Percentiles rank a stretch among this genome's conserved stretches.
Conservation (phyloP, 2,113 vertebrate genomes). For the Sarotherodon lohbergeri region DNA sequence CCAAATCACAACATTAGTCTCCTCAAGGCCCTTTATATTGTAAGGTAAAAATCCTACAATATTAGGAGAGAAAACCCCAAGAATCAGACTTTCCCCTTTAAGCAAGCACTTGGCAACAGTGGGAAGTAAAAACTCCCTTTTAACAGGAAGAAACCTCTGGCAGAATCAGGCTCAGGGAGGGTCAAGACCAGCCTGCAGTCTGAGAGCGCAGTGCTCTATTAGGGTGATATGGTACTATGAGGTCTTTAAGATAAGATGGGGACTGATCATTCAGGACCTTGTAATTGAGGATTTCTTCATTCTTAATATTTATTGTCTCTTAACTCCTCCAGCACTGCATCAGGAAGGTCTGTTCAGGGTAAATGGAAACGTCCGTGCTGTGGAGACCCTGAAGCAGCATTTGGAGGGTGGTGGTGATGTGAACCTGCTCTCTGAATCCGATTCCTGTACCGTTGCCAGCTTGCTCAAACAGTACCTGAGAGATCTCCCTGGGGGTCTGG, state of each 20-base stretch:
- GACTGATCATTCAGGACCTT: not conserved
- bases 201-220: not conserved
- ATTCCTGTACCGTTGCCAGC: constrained; percentile 82
- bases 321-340: constrained; percentile 74
- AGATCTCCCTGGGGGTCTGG: constrained; percentile 82
- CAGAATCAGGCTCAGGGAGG: not conserved
- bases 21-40: not conserved
- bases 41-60: not conserved
- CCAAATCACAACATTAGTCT: not conserved
- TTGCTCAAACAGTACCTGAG: constrained; percentile 87
- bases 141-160: not conserved
- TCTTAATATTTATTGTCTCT: not conserved
- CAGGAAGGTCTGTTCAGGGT: constrained; percentile 93
- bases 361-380: constrained; percentile 80
- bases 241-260: not conserved
- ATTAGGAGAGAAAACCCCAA: not conserved
- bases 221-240: not conserved
- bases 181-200: not conserved
- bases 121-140: not conserved
- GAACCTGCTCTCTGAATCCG: constrained; percentile 72
- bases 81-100: not conserved
- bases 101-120: not conserved
- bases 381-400: constrained; percentile 78
- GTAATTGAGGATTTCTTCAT: not conserved
- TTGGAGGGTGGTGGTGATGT: constrained; percentile 77